Evolutionary conservation across 2,113 vertebrate genomes (phyloP), one percentile per base, ranked within the genome.

Genomic region (Chaetodon auriga): DNA sequence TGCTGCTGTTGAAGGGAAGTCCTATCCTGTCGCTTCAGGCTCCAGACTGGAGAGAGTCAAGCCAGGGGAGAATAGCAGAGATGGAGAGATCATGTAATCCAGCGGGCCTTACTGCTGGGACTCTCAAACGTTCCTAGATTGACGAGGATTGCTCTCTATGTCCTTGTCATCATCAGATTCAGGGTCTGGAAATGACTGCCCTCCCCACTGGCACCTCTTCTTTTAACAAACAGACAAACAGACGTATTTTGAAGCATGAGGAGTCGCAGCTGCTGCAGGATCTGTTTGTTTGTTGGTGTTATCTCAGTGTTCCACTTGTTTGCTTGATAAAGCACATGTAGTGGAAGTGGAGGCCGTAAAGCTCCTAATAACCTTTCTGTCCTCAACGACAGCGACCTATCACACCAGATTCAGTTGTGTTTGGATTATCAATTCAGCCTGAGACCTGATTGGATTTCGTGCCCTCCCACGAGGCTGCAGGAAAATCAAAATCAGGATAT

Each of bases 51-150:
- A 77, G 85, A 80, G 70, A 83, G 71, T 25, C n/a, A 14, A 72
- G 58, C 68, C 60, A n/a, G 13, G 51, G 45, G 73, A 82, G 62
- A 45, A 77, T 80, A 80, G 80, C 75, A 58, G 54, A 76, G 85
- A 85, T 81, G 82, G 81, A 78, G 72, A 82, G 53, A 78, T 69
- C 5, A 23, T 88, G 76, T 89, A 70, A 88, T 86, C 80, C 86
- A 73, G 18, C 1, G 58, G 66, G 65, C 53, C 68, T 72, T 19
- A 45, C 61, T 74, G 68, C 54, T 41, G 43, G 71, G 49, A 35
- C 60, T 48, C 45, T 74, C 12, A 45, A 55, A 64, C 54, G 53
- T 43, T 4, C n/a, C 65, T 25, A 18, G 82, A 90, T 70, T 85
- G 89, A 92, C 76, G 6, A 25, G 64, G 49, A 69, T 76, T 84